A percentile compares a stretch with the other conserved stretches of the same genome.
These are phyloP conservation scores for Agapetus fuscipes DNA, from an alignment of 2,888 invertebrate genomes.

Conservation along the genomic window DNA sequence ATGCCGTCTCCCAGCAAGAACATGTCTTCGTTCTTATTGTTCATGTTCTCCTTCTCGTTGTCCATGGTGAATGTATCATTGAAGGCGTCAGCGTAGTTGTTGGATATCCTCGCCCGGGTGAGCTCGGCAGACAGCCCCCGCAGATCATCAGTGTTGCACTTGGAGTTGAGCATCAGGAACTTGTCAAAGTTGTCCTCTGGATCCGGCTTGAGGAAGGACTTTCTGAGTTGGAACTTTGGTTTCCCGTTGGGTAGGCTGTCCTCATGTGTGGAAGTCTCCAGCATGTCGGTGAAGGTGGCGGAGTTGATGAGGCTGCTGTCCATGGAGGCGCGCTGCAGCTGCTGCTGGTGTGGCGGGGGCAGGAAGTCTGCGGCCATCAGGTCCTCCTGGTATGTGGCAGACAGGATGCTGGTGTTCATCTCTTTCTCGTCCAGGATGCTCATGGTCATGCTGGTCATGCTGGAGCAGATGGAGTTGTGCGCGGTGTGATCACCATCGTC, in stretches of 20 bases:
- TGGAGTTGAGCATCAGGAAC: conserved; percentile 16
- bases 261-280: conserved; percentile 10
- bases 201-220: conserved; percentile 18
- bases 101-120: conserved; percentile 6
- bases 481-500: conserved; percentile 12
- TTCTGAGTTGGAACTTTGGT: conserved; percentile 19
- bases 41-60: conserved; percentile 38
- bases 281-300: conserved; percentile 16
- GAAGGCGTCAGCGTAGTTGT: conserved; percentile 8
- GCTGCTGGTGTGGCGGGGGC: conserved; percentile 38
- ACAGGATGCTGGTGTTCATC: conserved; percentile 45
- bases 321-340: conserved; percentile 37
- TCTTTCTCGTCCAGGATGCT: conserved; percentile 44
- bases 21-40: conserved; percentile 33
- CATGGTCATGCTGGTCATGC: conserved; percentile 36
- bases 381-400: conserved; percentile 41
- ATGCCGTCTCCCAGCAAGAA: conserved; percentile 31
- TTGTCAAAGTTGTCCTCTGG: conserved; percentile 17
- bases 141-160: conserved; percentile 20
- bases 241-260: conserved; percentile 18
- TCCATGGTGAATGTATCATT: conserved; percentile 22
- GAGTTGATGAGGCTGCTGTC: conserved; percentile 20
- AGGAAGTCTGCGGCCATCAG: conserved; percentile 40
- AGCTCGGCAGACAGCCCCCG: conserved; percentile 15
- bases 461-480: conserved; percentile 33